These are phyloP conservation scores for Lasius fuliginosus DNA, from an alignment of 2,888 invertebrate species.

Conservation along the genomic window DNA sequence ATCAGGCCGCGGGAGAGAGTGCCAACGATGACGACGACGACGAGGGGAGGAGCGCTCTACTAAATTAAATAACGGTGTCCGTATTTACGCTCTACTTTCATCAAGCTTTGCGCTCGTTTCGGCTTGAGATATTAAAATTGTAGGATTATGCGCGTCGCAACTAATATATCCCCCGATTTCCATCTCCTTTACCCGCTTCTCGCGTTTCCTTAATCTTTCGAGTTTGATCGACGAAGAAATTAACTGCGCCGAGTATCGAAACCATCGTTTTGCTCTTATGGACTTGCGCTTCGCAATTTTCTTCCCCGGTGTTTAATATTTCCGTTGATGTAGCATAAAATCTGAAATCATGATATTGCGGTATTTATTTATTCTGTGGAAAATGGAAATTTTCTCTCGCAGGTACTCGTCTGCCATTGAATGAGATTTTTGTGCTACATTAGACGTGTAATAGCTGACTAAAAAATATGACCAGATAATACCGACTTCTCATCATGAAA, in stretches of 20 bases:
- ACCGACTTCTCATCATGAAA: neutral
- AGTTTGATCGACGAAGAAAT: constrained; percentile 45
- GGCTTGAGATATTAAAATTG: constrained; percentile 55
- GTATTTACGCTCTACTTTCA: constrained; percentile 56
- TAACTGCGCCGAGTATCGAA: constrained; percentile 34
- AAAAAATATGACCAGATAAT: constrained; percentile 2
- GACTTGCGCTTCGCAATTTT: neutral
- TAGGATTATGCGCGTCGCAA: constrained; percentile 51
- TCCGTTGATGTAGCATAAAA: neutral
- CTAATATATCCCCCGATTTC: constrained; percentile 33
- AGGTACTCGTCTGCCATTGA: neutral
- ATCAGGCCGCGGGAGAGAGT: constrained; percentile 39
- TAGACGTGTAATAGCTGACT: neutral
- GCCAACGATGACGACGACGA: neutral
- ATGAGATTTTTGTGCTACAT: neutral
- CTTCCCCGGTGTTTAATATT: neutral
- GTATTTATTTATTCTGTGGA: neutral
- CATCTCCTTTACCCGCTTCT: neutral
- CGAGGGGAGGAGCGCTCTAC: constrained; percentile 2
- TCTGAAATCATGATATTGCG: neutral
- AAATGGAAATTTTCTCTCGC: neutral
- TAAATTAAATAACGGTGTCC: constrained; percentile 56
- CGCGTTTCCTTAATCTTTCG: neutral
- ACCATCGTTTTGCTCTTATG: neutral
- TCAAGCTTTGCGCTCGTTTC: constrained; percentile 37